A percentile compares a stretch with the other conserved stretches of the same genome.
These are phyloP conservation scores for Carcharodon carcharias DNA, from an alignment of 2,797 vertebrate genomes.

Conservation along the genomic window DNA sequence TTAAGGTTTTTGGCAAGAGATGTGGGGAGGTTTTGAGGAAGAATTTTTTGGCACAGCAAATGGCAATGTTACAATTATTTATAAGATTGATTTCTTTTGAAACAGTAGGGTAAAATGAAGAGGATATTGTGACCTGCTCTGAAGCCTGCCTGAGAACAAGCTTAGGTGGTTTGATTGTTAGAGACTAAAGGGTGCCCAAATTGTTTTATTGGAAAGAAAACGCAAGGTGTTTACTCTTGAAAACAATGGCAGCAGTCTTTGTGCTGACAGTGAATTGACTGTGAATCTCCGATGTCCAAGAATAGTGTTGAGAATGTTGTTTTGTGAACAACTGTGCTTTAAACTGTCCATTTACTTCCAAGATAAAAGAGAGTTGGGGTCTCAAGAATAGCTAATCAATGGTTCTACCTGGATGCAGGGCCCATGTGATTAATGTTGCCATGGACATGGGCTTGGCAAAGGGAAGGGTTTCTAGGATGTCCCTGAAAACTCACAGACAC, in stretches of 20 bases:
- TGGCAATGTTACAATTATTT: background rate
- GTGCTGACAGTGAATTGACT: background rate
- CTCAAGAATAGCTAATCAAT: background rate
- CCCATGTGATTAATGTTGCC: background rate
- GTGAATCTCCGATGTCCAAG: background rate
- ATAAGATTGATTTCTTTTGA: background rate
- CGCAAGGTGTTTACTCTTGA: too few species aligned
- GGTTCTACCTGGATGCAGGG: background rate
- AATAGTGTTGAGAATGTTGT: background rate
- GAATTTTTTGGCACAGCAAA: too few species aligned
- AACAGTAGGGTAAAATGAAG: background rate
- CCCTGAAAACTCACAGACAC: background rate
- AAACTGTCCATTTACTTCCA: background rate
- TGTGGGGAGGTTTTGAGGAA: too few species aligned
- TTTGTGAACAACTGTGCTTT: background rate
- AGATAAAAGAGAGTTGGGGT: background rate
- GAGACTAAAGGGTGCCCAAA: background rate
- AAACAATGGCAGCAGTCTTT: background rate
- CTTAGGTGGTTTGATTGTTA: background rate
- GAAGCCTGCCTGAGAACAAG: background rate
- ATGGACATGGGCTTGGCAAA: background rate
- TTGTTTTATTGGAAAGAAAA: background rate
- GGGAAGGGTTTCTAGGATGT: background rate
- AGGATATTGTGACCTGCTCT: background rate
- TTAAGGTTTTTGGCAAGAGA: background rate